phyloP scores from a whole-genome alignment of 2,113 vertebrate species.

The Mesocricetus auratus region DNA sequence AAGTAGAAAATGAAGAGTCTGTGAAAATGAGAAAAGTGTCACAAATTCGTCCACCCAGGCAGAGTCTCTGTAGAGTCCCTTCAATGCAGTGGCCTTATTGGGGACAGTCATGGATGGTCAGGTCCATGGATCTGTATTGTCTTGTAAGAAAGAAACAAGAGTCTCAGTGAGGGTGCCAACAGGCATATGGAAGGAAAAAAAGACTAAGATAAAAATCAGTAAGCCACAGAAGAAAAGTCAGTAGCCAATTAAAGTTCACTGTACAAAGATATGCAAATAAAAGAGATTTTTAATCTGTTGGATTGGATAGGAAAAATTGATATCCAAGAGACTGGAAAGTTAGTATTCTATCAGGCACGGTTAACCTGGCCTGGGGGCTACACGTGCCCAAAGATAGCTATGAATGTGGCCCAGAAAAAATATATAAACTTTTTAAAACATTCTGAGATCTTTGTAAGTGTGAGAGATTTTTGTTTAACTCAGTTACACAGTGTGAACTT shows the following conservation, averaged over 20 bases:
- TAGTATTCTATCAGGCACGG: background rate
- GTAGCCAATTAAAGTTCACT: background rate
- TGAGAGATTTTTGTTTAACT: background rate
- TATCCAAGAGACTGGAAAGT: background rate
- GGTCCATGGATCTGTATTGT: background rate
- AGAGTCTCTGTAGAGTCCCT: background rate
- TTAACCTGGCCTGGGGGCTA: too few relatives aligned
- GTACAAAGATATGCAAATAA: background rate
- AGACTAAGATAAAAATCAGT: background rate
- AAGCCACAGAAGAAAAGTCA: conserved; percentile 35
- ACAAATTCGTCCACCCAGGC: background rate
- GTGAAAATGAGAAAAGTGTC: background rate
- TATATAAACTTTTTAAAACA: background rate
- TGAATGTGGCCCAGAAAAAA: background rate
- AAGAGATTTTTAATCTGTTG: background rate
- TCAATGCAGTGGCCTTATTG: background rate
- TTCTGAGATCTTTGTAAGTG: background rate
- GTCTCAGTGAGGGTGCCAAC: background rate
- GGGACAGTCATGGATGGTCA: background rate
- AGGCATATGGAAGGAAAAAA: background rate
- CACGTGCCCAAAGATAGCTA: background rate
- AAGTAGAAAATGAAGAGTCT: background rate
- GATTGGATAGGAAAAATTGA: conserved; percentile 6
- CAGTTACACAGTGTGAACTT: background rate
- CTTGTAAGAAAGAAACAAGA: conserved; percentile 20